Conservation (phyloP, 2,113 vertebrate genomes). For the Xiphophorus maculatus region DNA sequence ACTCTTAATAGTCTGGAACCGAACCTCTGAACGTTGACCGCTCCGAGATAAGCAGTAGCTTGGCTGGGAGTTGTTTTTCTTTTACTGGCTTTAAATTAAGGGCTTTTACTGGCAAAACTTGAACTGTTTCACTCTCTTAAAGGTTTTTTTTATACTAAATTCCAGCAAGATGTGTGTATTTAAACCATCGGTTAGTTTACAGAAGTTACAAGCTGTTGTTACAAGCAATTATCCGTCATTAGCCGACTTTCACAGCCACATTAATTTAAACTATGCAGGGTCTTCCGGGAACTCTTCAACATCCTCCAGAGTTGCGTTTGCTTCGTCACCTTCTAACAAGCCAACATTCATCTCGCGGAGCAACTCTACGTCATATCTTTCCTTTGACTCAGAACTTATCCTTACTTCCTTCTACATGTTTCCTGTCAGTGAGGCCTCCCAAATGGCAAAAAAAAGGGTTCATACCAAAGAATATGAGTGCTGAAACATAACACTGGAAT, state of each 20-base stretch:
- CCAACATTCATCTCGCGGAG: not conserved
- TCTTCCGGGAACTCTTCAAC: slow-evolving; percentile 28
- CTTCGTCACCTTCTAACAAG: slow-evolving; percentile 35
- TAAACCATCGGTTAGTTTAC: not conserved
- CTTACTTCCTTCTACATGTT: slow-evolving; percentile 39
- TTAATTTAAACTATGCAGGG: slow-evolving; percentile 27
- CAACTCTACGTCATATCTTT: slow-evolving; percentile 18
- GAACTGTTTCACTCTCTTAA: slow-evolving; percentile 9
- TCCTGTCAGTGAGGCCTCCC: slow-evolving; percentile 39
- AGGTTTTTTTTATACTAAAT: slow-evolving; percentile 8
- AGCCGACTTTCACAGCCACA: slow-evolving; percentile 21
- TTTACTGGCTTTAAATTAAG: slow-evolving; percentile 21
- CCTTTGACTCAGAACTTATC: slow-evolving; percentile 65
- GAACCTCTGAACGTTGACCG: slow-evolving; percentile 1
- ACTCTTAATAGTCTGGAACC: slow-evolving; percentile 39
- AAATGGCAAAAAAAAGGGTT: slow-evolving; percentile 41
- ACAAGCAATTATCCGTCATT: slow-evolving; percentile 31
- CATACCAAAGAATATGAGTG: slow-evolving; percentile 1
- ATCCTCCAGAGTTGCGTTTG: slow-evolving; percentile 18
- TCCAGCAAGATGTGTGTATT: slow-evolving; percentile 26
- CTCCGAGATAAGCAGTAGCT: slow-evolving; percentile 22
- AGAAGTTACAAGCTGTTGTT: slow-evolving; percentile 21
- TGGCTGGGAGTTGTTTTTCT: slow-evolving; percentile 19
- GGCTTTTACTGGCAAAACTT: slow-evolving; percentile 30
- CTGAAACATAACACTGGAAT: slow-evolving; percentile 25